A percentile compares a stretch with the other conserved stretches of the same genome.
Conservation (phyloP, 2,888 invertebrate genomes). For the Caenorhabditis auriculariae region DNA sequence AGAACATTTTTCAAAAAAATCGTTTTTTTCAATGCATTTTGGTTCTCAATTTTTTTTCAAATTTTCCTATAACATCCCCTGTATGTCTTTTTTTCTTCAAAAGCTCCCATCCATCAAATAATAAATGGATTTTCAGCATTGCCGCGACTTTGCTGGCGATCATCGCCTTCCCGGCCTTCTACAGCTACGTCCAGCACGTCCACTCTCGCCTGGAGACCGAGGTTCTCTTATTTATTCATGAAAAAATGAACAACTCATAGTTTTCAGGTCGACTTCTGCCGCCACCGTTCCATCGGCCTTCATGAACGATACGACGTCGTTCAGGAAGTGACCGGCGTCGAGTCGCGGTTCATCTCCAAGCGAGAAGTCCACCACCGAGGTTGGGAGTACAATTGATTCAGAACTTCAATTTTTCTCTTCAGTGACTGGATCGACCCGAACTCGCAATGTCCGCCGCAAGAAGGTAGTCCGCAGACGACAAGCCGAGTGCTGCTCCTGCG, state of each 20-base stretch:
- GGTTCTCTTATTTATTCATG: background rate
- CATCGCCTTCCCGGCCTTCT: conserved; percentile 24
- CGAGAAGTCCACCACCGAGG: conserved; percentile 20
- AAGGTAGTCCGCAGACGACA: conserved; percentile 24
- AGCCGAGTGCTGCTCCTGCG: conserved; percentile 42
- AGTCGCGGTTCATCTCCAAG: conserved; percentile 25
- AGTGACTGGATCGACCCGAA: too few species aligned
- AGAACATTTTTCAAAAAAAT: too few species aligned
- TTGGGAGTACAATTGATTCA: too few species aligned
- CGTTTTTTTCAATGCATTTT: too few species aligned
- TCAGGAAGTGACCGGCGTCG: conserved; percentile 24
- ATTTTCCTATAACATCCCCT: too few species aligned
- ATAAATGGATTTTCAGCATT: conserved; percentile 19
- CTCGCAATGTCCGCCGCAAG: conserved; percentile 16
- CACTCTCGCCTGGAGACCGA: conserved; percentile 21
- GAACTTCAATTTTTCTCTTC: too few species aligned
- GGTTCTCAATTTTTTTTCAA: too few species aligned
- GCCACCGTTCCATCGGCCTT: conserved; percentile 25
- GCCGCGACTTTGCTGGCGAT: conserved; percentile 21
- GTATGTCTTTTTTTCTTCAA: too few species aligned
- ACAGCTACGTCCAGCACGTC: conserved; percentile 29
- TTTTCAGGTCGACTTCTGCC: conserved; percentile 29
- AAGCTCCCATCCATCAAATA: too few species aligned
- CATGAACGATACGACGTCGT: conserved; percentile 25
- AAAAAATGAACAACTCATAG: too few species aligned